Evolutionary conservation across 2,797 vertebrate species (phyloP), one percentile per base, ranked within the genome.

Genomic region (Typhlichthys subterraneus): DNA sequence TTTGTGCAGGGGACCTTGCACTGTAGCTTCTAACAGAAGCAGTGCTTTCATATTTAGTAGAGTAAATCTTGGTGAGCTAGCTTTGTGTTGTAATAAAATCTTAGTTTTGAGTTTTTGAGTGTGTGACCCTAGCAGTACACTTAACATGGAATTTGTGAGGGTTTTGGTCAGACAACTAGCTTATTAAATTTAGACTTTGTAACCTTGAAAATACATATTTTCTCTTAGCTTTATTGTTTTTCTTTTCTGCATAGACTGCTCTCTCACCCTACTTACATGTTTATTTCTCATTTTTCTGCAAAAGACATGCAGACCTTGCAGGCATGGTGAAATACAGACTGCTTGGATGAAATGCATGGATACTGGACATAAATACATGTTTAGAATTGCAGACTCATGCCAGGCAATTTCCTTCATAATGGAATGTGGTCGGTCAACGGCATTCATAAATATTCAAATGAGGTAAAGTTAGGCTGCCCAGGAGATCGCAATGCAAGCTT

Each of bases 401-500:
- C 79, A 85, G 74, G 75, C 86, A 82, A 72, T 80, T 79, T 83
- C 71, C 67, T 63, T 53, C 75, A 80, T 88, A 87, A 88, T 88
- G 84, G 82, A 89, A 88, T 83, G 85, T 75, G 82, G 84, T 81
- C 65, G 61, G 79, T 72, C 70, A 72, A 81, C 85, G 85, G 73
- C 80, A 68, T 84, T 91, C 85, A 89, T 90, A 89, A 87, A 91
- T 87, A 89, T 90, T 90, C 82, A 84, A 76, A 80, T 72, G 71
- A 79, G 76, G 73, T 53, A 15, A 77, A 74, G 79, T 63, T 70
- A 80, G 75, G 73, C 76, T 56, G 70, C 72, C 72, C 67, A 12
- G 59, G 80, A 72, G 85, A 80, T 67, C 63, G 76, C 55, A 72
- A 67, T 17, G 52, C 73, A 73, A 70, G 72, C 70, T 75, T 73